A percentile compares a stretch with the other conserved stretches of the same genome.
phyloP scores from a whole-genome alignment of 2,888 invertebrate genomes.

The Heliconius aoede region DNA sequence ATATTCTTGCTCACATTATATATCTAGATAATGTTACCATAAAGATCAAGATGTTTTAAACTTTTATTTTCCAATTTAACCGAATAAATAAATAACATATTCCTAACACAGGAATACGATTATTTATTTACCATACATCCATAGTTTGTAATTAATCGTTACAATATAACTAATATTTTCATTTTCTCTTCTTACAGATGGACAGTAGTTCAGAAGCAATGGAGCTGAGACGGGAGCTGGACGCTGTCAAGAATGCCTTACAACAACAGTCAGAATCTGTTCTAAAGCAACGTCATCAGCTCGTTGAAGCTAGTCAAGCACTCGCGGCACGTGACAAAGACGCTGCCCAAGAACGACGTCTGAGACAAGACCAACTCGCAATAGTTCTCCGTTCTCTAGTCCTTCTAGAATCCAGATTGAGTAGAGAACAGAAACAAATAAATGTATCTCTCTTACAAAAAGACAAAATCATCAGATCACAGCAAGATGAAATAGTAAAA shows the following conservation, averaged over 20 bases:
- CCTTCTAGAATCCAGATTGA: constrained; percentile 87
- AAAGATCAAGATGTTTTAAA: not conserved
- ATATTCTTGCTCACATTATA: constrained; percentile 51
- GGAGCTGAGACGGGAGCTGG: constrained; percentile 85
- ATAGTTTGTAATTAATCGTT: not conserved
- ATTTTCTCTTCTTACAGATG: constrained; percentile 82
- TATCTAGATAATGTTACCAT: not conserved
- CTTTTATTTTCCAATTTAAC: not conserved
- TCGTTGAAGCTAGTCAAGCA: constrained; percentile 85
- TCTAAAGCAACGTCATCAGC: constrained; percentile 87
- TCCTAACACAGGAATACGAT: not conserved
- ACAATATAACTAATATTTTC: not conserved
- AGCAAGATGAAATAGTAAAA: constrained; percentile 87
- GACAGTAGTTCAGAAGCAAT: constrained; percentile 85
- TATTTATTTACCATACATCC: not conserved
- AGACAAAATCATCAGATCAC: constrained; percentile 88
- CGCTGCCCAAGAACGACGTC: constrained; percentile 84
- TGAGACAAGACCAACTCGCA: constrained; percentile 88
- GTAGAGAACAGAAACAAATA: constrained; percentile 89
- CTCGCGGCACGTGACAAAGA: constrained; percentile 85
- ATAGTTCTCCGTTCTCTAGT: constrained; percentile 88
- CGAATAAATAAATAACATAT: not conserved
- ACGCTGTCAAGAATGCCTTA: constrained; percentile 86
- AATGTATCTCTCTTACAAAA: constrained; percentile 87
- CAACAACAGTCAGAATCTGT: constrained; percentile 86